Evolutionary conservation across 2,888 invertebrate genomes (phyloP).

Genomic region (Caenorhabditis becei): DNA sequence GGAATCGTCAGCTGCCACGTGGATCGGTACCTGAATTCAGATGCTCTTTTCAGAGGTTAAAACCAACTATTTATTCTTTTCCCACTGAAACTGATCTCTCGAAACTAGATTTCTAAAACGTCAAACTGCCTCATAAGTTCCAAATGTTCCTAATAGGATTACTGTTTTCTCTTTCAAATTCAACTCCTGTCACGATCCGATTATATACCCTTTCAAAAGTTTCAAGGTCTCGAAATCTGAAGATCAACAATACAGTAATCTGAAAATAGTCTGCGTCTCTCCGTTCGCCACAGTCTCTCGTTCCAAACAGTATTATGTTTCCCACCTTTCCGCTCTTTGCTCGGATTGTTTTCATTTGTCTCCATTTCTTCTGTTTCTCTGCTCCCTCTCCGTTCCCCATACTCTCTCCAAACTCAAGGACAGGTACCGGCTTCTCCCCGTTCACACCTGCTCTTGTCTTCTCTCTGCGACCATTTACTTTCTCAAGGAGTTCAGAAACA

Average conservation of each 20-base stretch:
- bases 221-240: background rate
- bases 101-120: background rate
- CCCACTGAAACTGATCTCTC: no score
- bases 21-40: no score
- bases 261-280: background rate
- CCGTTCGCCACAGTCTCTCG: background rate
- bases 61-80: no score
- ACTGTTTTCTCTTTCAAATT: background rate
- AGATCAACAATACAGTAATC: background rate
- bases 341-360: constrained; percentile 6
- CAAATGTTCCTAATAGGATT: constrained; percentile 3
- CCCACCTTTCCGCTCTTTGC: constrained; percentile 3
- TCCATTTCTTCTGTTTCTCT: background rate
- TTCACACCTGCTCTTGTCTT: constrained; percentile 18
- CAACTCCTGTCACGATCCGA: background rate
- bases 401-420: background rate
- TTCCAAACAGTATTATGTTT: constrained; percentile 18
- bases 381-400: constrained; percentile 1
- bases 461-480: background rate
- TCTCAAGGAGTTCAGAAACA: constrained; percentile 41
- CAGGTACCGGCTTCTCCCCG: constrained; percentile 5
- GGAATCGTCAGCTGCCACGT: no score
- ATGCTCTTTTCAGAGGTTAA: no score
- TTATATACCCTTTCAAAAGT: background rate
- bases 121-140: no score